A percentile compares a stretch with the other conserved stretches of the same genome.
phyloP scores from a whole-genome alignment of 2,113 vertebrate genomes.

The Lutjanus erythropterus region DNA sequence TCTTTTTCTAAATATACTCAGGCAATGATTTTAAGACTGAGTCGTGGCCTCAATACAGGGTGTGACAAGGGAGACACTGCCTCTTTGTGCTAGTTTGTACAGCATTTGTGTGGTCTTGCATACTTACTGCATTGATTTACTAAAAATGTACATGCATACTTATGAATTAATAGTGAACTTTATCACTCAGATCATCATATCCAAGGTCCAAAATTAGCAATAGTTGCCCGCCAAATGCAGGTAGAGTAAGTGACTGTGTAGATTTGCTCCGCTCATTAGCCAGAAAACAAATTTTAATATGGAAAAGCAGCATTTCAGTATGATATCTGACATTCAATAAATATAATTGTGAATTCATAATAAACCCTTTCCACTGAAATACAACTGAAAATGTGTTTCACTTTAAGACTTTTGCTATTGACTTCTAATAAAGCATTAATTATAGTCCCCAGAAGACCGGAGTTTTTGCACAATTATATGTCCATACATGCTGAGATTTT shows the following conservation, averaged over 20 bases:
- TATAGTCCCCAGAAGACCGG: neutral
- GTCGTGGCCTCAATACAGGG: neutral
- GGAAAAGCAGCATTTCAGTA: neutral
- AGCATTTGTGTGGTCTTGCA: neutral
- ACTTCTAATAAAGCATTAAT: neutral
- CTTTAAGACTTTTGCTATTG: neutral
- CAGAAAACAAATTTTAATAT: no score
- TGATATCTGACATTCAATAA: neutral
- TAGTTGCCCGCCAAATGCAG: no score
- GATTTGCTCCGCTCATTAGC: no score
- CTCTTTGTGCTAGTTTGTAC: slow-evolving; percentile 12
- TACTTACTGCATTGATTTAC: neutral
- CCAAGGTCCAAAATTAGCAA: no score
- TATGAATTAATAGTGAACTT: neutral
- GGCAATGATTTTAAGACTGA: slow-evolving; percentile 11
- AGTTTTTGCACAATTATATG: neutral
- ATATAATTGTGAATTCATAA: no score
- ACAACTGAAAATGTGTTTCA: neutral
- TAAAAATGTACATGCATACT: neutral
- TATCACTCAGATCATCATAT: neutral
- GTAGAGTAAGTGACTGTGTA: no score
- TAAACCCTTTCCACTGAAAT: neutral
- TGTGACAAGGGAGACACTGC: neutral
- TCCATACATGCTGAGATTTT: neutral
- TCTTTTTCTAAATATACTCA: slow-evolving; percentile 24